These are phyloP conservation scores for Manis javanica DNA, from an alignment of 2,797 vertebrate genomes.

Conservation along the genomic window DNA sequence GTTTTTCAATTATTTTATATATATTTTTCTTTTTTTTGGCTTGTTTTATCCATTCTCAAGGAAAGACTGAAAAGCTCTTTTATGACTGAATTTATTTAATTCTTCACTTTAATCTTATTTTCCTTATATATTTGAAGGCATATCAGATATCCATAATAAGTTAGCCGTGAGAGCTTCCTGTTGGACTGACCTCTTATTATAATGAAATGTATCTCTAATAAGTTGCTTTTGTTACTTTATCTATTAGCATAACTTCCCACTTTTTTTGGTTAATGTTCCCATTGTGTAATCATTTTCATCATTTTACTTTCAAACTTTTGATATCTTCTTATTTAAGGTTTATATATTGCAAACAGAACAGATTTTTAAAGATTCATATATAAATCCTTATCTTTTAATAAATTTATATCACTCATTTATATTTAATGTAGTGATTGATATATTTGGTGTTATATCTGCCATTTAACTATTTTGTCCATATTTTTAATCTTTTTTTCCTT, in stretches of 20 bases:
- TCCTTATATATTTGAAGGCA: background rate
- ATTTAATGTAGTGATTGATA: background rate
- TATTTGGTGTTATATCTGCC: background rate
- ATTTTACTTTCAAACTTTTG: background rate
- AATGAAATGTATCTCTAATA: background rate
- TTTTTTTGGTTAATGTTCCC: background rate
- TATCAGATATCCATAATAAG: background rate
- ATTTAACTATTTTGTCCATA: background rate
- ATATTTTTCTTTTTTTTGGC: background rate
- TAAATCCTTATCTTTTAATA: background rate
- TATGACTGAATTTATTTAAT: background rate
- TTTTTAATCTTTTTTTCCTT: background rate
- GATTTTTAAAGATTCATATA: background rate
- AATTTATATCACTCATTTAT: background rate
- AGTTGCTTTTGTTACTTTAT: background rate
- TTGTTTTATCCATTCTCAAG: background rate
- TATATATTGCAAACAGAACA: background rate
- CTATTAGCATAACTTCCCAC: background rate
- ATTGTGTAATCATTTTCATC: background rate
- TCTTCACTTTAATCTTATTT: background rate
- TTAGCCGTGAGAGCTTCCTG: background rate
- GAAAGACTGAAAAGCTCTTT: background rate
- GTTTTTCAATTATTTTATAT: background rate
- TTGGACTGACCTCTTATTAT: background rate
- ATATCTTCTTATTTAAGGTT: background rate